A percentile compares a stretch with the other conserved stretches of the same genome.
phyloP scores from a whole-genome alignment of 1,140 invertebrate genomes.

The Anoplolepis gracilipes region DNA sequence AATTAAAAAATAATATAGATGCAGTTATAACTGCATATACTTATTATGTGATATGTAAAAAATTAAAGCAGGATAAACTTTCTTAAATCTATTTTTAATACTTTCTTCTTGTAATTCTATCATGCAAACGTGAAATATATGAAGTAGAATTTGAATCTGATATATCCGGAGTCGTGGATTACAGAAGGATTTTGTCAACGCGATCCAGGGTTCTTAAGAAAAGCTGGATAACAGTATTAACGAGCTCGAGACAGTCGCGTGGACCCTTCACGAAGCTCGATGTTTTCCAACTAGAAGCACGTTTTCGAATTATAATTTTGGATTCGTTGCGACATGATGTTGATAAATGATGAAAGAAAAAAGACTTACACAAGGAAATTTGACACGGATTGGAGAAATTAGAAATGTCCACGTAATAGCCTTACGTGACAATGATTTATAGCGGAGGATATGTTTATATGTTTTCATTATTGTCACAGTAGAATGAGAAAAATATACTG shows the following conservation, averaged over 20 bases:
- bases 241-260: neutral
- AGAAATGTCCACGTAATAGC: neutral
- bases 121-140: neutral
- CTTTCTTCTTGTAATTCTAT: neutral
- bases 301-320: conserved; percentile 35
- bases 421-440: neutral
- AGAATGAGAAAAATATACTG: neutral
- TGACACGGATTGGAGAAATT: conserved; percentile 36
- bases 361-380: neutral
- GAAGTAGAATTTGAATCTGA: neutral
- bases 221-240: conserved; percentile 24
- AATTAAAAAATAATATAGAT: neutral
- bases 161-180: neutral
- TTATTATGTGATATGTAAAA: neutral
- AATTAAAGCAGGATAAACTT: neutral
- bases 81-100: neutral
- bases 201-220: conserved; percentile 1
- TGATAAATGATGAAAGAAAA: conserved; percentile 2
- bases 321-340: conserved; percentile 6
- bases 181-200: conserved; percentile 1
- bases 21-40: neutral
- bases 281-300: neutral
- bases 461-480: neutral
- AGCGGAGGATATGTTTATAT: neutral
- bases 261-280: neutral